A percentile compares a stretch with the other conserved stretches of the same genome.
Conservation (phyloP, 2,888 invertebrate genomes). For the Galerucella pusilla region DNA sequence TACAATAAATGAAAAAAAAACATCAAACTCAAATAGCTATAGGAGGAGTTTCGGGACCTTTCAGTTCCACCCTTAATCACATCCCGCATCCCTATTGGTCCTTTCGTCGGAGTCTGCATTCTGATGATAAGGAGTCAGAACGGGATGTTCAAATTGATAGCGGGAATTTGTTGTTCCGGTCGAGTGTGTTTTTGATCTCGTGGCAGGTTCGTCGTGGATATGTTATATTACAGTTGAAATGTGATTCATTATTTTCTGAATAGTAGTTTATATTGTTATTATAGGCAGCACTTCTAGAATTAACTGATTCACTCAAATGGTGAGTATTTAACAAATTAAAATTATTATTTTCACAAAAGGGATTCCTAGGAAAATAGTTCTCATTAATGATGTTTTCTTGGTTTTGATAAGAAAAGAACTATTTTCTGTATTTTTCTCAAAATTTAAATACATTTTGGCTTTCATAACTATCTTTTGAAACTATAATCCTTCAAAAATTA, state of each 20-base stretch:
- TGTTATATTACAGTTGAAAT: conserved; percentile 19
- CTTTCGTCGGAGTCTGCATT: conserved; percentile 51
- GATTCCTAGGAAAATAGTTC: too few species aligned
- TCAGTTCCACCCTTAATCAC: conserved; percentile 36
- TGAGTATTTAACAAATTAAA: not conserved
- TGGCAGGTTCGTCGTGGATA: conserved; percentile 29
- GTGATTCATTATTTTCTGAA: conserved; percentile 5
- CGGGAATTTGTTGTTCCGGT: conserved; percentile 51
- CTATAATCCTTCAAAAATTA: too few species aligned
- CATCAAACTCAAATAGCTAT: not conserved
- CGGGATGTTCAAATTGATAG: conserved; percentile 56
- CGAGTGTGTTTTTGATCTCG: conserved; percentile 41
- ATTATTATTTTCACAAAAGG: not conserved
- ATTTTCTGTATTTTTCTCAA: too few species aligned
- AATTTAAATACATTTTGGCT: too few species aligned
- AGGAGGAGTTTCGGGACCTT: conserved; percentile 37
- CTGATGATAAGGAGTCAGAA: conserved; percentile 52
- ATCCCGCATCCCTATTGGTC: conserved; percentile 46
- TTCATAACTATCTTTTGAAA: too few species aligned
- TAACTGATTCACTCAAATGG: conserved; percentile 1
- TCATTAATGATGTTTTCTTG: too few species aligned
- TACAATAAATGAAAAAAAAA: not conserved
- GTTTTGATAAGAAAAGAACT: too few species aligned
- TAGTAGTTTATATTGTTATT: not conserved
- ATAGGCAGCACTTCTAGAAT: not conserved